These are phyloP conservation scores for Lepidochitona cinerea DNA, from an alignment of 2,888 invertebrate species.

Conservation along the genomic window DNA sequence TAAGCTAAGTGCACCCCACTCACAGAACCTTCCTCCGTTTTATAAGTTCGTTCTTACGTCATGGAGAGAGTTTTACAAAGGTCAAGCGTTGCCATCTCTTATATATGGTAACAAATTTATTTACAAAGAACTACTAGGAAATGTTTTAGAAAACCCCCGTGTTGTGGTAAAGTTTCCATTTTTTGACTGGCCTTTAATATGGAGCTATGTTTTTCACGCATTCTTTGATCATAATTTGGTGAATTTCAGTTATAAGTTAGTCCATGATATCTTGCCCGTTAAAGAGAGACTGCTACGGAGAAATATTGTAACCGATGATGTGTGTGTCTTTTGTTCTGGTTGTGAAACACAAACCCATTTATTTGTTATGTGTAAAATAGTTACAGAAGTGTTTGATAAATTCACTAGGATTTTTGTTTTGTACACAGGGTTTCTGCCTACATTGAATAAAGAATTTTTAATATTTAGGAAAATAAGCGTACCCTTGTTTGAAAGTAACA, in stretches of 20 bases:
- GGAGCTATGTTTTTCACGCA: not conserved
- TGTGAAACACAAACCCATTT: not conserved
- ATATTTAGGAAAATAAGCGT: too few relatives aligned
- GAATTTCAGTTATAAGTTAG: not conserved
- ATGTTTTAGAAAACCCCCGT: not conserved
- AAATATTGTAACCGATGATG: not conserved
- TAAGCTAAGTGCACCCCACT: not conserved
- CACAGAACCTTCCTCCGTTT: not conserved
- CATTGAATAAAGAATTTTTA: not conserved
- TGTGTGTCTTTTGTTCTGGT: not conserved
- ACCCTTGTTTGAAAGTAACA: too few relatives aligned
- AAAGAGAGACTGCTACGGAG: not conserved
- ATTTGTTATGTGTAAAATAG: not conserved
- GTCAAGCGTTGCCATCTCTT: not conserved
- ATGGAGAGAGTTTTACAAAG: not conserved
- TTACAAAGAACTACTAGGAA: not conserved
- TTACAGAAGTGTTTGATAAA: not conserved
- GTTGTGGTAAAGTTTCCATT: not conserved
- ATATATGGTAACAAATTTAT: not conserved
- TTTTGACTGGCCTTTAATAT: not conserved
- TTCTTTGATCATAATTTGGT: conserved; percentile 1
- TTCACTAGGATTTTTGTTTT: not conserved
- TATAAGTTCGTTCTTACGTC: not conserved
- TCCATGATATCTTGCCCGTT: not conserved
- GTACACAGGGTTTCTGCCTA: not conserved